Percentiles rank a stretch among this genome's conserved stretches.
phyloP scores from a whole-genome alignment of 2,113 vertebrate species.

The Toxostoma redivivum region DNA sequence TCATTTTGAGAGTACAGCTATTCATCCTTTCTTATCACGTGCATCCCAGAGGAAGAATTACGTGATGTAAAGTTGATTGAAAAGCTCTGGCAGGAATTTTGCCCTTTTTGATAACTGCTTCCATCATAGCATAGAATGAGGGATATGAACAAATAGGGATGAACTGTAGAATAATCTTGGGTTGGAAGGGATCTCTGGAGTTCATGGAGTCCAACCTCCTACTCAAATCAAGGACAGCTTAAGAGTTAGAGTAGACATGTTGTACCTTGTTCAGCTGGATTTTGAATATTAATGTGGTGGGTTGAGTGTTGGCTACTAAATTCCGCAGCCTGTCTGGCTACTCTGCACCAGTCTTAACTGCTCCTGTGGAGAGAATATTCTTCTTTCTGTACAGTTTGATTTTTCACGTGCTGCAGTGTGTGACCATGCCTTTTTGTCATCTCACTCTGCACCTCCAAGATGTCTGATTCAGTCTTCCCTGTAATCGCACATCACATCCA shows the following conservation, averaged over 20 bases:
- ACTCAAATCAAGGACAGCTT: not conserved
- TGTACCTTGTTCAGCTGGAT: not conserved
- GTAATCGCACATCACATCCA: not conserved
- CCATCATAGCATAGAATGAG: not conserved
- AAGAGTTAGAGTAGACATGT: not conserved
- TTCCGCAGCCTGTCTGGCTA: not conserved
- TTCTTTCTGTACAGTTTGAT: not conserved
- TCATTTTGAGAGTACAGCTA: not conserved
- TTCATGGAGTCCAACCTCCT: not conserved
- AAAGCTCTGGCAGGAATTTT: not conserved
- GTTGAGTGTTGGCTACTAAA: not conserved
- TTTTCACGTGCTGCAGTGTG: not conserved
- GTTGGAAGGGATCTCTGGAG: not conserved
- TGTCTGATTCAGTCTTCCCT: not conserved
- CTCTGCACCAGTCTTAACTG: not conserved
- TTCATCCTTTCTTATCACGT: not conserved
- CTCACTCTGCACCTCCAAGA: not conserved
- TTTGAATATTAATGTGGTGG: not conserved
- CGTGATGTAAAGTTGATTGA: not conserved
- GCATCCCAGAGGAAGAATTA: not conserved
- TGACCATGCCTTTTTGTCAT: not conserved
- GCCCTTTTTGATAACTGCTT: not conserved
- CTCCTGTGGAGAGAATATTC: not conserved
- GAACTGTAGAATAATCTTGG: not conserved
- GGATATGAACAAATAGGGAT: not conserved